phyloP scores from a whole-genome alignment of 2,888 invertebrate genomes.

The Volucella zonaria region DNA sequence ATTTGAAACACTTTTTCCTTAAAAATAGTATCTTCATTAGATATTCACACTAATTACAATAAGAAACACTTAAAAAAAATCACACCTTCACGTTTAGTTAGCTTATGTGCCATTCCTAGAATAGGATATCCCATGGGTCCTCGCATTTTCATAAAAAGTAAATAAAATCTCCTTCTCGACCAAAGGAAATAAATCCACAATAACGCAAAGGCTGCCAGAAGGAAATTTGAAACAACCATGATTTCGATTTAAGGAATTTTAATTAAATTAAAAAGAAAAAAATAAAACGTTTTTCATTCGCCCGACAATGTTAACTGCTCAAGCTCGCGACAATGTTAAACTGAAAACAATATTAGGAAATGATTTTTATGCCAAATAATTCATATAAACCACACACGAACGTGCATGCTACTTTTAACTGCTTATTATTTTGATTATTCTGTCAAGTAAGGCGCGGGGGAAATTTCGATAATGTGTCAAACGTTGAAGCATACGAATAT shows the following conservation, averaged over 20 bases:
- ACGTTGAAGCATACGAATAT: slow-evolving; percentile 18
- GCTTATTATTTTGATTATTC: slow-evolving; percentile 71
- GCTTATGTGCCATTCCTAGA: slow-evolving; percentile 78
- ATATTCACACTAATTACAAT: too few species aligned
- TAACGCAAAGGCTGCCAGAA: slow-evolving; percentile 73
- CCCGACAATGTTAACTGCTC: slow-evolving; percentile 47
- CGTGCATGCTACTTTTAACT: slow-evolving; percentile 68
- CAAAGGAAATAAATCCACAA: slow-evolving; percentile 79
- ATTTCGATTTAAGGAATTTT: slow-evolving; percentile 56
- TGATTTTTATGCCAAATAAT: slow-evolving; percentile 63
- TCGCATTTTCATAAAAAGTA: slow-evolving; percentile 77
- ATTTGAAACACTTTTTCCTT: too few species aligned
- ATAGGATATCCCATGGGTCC: slow-evolving; percentile 80
- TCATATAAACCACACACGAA: slow-evolving; percentile 52
- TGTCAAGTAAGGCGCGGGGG: slow-evolving; percentile 39
- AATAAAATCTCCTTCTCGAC: slow-evolving; percentile 79
- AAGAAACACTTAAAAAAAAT: background rate
- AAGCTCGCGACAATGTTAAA: slow-evolving; percentile 48
- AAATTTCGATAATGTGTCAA: slow-evolving; percentile 49
- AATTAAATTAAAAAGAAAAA: background rate
- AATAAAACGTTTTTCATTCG: background rate
- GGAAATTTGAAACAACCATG: slow-evolving; percentile 56
- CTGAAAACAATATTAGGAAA: slow-evolving; percentile 52
- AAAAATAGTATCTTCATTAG: too few species aligned
- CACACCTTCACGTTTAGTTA: slow-evolving; percentile 78